A percentile compares a stretch with the other conserved stretches of the same genome.
phyloP scores from a whole-genome alignment of 2,797 vertebrate genomes.

The Muscicapa comitata region DNA sequence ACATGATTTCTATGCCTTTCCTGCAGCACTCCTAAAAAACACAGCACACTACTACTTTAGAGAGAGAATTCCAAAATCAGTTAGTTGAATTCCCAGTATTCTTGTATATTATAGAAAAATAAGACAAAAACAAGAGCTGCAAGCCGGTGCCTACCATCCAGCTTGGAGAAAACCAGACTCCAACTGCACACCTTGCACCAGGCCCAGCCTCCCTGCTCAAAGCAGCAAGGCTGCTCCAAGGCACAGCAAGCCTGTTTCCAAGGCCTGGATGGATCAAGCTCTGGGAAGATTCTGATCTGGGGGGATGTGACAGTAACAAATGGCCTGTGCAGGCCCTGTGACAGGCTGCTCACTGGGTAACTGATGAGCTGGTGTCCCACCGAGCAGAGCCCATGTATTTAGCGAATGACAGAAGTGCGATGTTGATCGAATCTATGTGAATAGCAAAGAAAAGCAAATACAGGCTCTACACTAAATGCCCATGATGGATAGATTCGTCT shows the following conservation, averaged over 20 bases:
- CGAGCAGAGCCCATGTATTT: constrained; percentile 71
- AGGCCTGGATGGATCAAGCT: neutral
- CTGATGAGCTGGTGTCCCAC: constrained; percentile 66
- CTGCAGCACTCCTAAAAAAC: neutral
- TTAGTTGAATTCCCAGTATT: neutral
- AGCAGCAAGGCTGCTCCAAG: neutral
- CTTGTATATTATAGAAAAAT: neutral
- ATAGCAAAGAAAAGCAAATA: constrained; percentile 70
- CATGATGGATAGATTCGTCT: constrained; percentile 71
- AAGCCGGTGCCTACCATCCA: neutral
- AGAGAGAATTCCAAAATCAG: neutral
- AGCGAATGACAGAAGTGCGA: constrained; percentile 65
- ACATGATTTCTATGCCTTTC: neutral
- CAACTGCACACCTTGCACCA: fast-evolving
- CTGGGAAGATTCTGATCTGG: constrained; percentile 66
- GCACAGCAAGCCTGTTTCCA: neutral
- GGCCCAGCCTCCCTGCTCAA: neutral
- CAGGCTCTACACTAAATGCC: constrained; percentile 62
- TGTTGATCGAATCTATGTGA: constrained; percentile 67
- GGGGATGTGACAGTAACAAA: constrained; percentile 72
- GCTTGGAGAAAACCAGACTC: neutral
- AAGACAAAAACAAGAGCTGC: neutral
- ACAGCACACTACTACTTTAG: neutral
- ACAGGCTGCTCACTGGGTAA: constrained; percentile 70
- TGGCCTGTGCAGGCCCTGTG: constrained; percentile 48